Evolutionary conservation across 2,797 vertebrate species (phyloP), one percentile per base, ranked within the genome.

Genomic region (Delichon dasypus): DNA sequence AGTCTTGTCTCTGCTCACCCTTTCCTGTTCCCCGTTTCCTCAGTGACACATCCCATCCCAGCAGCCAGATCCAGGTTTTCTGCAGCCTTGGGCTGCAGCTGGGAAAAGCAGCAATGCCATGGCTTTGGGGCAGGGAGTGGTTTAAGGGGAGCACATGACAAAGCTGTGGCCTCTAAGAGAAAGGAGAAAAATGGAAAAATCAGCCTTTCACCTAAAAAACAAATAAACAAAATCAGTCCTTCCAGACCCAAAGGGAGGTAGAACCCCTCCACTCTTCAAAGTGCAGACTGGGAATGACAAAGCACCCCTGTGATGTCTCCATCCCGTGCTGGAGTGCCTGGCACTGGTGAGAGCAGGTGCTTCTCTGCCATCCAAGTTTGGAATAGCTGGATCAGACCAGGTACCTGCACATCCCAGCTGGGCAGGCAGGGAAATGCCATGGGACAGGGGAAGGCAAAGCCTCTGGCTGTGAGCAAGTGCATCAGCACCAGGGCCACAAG

Each of bases 401-500:
- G 47, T 5, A n/a, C 36, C 71, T 54, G 60, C 29, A 22, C 26
- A 48, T 22, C 77, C 66, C 78, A 30, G 55, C 45, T 19, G 58
- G 62, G 47, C 51, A 30, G 50, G 54, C 78, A 84, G 54, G 18
- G 64, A 45, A 76, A 18, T 11, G 29, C 38, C 68, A 20, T 2
- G 0, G 2, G 51, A 34, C 25, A 16, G 8, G 23, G 17, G 51
- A 66, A 16, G n/a, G 22, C 87, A 68, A 19, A 53, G 20, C 40
- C 32, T 2, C 79, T 34, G 64, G 71, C 26, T 47, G 40, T 5
- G 27, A 34, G 34, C 14, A n/a, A 10, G 0, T 25, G 42, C 65
- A 26, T 38, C 79, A 72, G 48, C 14, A 1, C 27, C 0, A 0
- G 26, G 65, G 26, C 51, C 60, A 7, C 3, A 0, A 8, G 0